A percentile compares a stretch with the other conserved stretches of the same genome.
phyloP scores from a whole-genome alignment of 2,888 invertebrate species.

The Campopleginae sp. region DNA sequence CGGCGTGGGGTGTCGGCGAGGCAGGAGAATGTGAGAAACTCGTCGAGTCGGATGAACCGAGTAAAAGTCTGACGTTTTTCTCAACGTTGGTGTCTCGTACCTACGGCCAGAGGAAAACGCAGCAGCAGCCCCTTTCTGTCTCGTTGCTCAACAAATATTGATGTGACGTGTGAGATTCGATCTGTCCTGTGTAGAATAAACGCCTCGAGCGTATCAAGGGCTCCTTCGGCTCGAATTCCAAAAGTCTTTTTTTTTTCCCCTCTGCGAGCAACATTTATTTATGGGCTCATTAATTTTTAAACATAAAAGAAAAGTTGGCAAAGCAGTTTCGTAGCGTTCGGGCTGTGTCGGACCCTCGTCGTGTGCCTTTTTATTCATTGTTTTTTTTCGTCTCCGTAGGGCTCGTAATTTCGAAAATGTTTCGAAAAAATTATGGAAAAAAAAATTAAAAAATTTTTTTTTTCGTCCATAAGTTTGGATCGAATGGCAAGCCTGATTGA shows the following conservation, averaged over 20 bases:
- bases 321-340: background rate
- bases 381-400: background rate
- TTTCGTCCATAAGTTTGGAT: background rate
- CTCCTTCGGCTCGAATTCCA: slow-evolving; percentile 27
- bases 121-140: slow-evolving; percentile 11
- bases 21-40: slow-evolving; percentile 55
- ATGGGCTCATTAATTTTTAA: background rate
- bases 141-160: slow-evolving; percentile 69
- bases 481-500: background rate
- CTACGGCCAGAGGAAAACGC: background rate
- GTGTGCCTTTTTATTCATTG: background rate
- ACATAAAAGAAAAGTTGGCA: background rate
- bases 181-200: slow-evolving; percentile 66
- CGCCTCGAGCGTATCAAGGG: slow-evolving; percentile 60
- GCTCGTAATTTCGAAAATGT: background rate
- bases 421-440: background rate
- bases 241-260: slow-evolving; percentile 24
- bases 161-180: slow-evolving; percentile 70
- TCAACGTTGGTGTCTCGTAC: background rate
- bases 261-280: background rate
- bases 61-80: slow-evolving; percentile 47
- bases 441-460: background rate
- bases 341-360: background rate
- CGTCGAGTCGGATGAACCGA: slow-evolving; percentile 39
- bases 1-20: background rate